Evolutionary conservation across 2,888 invertebrate genomes (phyloP).

Genomic region (Drosophila mayaguana): DNA sequence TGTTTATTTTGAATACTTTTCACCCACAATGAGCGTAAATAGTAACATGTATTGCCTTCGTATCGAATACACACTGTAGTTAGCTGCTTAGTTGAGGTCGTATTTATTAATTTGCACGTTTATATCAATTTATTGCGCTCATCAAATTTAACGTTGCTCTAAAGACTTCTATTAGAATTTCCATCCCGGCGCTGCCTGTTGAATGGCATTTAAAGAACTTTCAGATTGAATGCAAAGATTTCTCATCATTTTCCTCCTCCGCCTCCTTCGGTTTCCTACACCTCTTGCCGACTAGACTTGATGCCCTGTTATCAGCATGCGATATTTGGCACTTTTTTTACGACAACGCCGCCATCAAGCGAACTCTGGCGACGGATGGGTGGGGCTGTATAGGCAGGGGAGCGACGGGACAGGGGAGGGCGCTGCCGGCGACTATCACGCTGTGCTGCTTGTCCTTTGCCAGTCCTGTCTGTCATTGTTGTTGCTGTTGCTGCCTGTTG

Average conservation of each 20-base stretch:
- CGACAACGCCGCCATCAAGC: slow-evolving; percentile 49
- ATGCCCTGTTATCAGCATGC: slow-evolving; percentile 70
- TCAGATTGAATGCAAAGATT: slow-evolving; percentile 13
- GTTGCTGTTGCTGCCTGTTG: slow-evolving; percentile 32
- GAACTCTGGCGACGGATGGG: slow-evolving; percentile 9
- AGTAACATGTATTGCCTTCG: background rate
- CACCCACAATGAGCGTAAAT: background rate
- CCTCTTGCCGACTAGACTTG: slow-evolving; percentile 35
- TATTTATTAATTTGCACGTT: background rate
- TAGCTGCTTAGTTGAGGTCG: background rate
- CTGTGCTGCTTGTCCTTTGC: slow-evolving; percentile 53
- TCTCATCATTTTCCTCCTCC: background rate
- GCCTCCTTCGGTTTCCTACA: background rate
- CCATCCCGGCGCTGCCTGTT: slow-evolving; percentile 21
- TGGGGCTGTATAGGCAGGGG: background rate
- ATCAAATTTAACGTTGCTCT: background rate
- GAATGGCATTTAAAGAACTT: slow-evolving; percentile 14
- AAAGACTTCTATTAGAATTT: background rate
- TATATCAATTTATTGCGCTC: background rate
- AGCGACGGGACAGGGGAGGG: background rate
- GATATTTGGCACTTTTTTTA: slow-evolving; percentile 74
- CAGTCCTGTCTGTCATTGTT: slow-evolving; percentile 30
- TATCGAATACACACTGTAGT: background rate
- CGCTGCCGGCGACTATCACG: slow-evolving; percentile 58
- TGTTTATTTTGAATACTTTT: background rate